Conservation (phyloP, 2,113 vertebrate genomes). For the Geothlypis trichas region DNA sequence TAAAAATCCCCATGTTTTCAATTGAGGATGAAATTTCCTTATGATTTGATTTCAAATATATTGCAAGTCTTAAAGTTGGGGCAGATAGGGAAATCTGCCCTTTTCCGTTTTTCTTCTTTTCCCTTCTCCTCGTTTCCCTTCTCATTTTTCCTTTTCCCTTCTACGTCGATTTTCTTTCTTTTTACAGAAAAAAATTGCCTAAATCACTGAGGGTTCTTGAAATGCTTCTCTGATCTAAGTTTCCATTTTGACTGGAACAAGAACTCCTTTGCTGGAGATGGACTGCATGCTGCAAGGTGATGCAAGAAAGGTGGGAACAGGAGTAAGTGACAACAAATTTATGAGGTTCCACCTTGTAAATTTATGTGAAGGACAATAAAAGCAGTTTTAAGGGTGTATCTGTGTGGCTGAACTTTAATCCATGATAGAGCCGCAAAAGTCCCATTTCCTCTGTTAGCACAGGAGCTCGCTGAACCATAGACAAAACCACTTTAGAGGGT, state of each 20-base stretch:
- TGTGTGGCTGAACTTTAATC: not conserved
- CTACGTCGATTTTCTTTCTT: not conserved
- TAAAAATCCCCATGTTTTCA: not conserved
- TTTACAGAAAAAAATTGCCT: not conserved
- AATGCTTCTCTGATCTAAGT: not conserved
- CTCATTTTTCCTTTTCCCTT: not conserved
- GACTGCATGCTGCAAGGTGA: not conserved
- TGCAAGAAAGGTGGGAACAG: not conserved
- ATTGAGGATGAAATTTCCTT: not conserved
- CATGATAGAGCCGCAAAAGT: not conserved
- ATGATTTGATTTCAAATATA: not conserved
- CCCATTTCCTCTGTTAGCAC: conserved; percentile 13
- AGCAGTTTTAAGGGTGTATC: not conserved
- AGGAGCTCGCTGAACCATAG: not conserved
- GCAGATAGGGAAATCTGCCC: not conserved
- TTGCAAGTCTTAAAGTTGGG: not conserved
- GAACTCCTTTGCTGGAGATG: not conserved
- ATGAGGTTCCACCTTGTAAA: not conserved
- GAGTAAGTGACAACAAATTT: conserved; percentile 18
- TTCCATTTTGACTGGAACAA: not conserved
- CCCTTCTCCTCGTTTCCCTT: fast-evolving
- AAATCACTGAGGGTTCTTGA: not conserved
- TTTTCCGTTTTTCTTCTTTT: not conserved
- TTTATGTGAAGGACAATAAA: not conserved
- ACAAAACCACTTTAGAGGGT: not conserved